These are phyloP conservation scores for Eutrigla gurnardus DNA, from an alignment of 2,797 vertebrate species.

Conservation along the genomic window DNA sequence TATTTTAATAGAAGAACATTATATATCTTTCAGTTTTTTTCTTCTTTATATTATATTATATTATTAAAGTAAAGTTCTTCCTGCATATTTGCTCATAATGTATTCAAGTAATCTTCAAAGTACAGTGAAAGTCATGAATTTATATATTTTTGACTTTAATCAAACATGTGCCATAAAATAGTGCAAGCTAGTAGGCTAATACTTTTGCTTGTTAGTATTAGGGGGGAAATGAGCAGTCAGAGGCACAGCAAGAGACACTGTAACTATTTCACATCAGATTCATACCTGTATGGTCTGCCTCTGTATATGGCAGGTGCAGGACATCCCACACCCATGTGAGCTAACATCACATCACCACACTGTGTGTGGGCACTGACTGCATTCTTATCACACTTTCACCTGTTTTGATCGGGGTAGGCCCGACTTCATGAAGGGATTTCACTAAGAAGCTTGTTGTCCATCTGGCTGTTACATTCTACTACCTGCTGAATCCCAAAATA, in stretches of 20 bases:
- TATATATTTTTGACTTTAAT: background rate
- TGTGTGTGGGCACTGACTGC: constrained; percentile 24
- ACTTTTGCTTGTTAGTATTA: background rate
- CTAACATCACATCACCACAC: constrained; percentile 58
- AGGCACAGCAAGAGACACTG: background rate
- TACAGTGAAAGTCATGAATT: background rate
- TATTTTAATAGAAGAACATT: background rate
- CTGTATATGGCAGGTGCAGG: constrained; percentile 19
- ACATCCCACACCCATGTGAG: constrained; percentile 38
- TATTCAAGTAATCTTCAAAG: background rate
- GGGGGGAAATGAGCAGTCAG: background rate
- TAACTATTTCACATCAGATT: constrained; percentile 44
- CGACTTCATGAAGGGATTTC: constrained; percentile 70
- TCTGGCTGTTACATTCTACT: constrained; percentile 38
- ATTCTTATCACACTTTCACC: constrained; percentile 65
- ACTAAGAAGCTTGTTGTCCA: constrained; percentile 72
- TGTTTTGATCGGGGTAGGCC: constrained; percentile 59
- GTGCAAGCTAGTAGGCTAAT: background rate
- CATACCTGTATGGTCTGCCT: constrained; percentile 10
- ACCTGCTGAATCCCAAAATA: constrained; percentile 46
- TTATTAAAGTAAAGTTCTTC: background rate
- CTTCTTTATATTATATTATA: background rate
- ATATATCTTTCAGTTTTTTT: background rate
- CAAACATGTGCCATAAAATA: background rate
- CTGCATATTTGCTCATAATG: background rate